Evolutionary conservation across 1,140 invertebrate species (phyloP), one percentile per base, ranked within the genome.

Genomic region (Drosophila sulfurigaster): DNA sequence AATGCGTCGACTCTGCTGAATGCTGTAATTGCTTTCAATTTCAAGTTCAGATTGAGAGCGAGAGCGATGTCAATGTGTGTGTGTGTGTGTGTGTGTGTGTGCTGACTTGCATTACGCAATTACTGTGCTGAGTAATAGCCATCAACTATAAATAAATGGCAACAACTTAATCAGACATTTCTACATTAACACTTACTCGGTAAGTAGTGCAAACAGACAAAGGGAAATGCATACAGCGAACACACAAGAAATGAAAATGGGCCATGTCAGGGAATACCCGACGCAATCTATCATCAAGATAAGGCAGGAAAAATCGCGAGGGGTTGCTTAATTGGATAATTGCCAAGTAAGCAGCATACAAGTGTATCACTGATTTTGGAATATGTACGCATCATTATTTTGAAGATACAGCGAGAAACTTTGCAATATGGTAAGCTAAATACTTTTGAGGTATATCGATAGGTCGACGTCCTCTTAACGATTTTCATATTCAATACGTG

Each of bases 41-140:
- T 54, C 49, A 64, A 65, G 63, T 56, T 56, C 51, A 56, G 10
- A 16, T 46, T 56, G 43, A 63, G 30, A 60, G 58, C 20, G 20
- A 25, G 20, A 25, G 20, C 20, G 20, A 46, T 60, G 11, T 43
- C 54, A 56, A 35, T 35, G 30, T 32, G 5, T 32, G 20, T 20
- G 20, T 20, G 2, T 20, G 20, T 25, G 16, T 16, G 16, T 16
- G 16, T 16, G 16, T 16, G 16, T 16, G 16, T 16, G 20, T 25
- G 30, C 10, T 41, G 16, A 52, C 11, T 11, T 13, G 25, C 8
- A 10, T 35, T 65, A 52, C n/a, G 48, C 30, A 43, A 64, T 30
- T 51, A 15, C 35, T 11, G 11, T 2, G 25, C 11, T n/a, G 32
- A 54, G 32, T 43, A 57, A 38, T 57, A 25, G 35, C 16, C 32